Conservation (phyloP, 2,888 invertebrate genomes). For the Leptinotarsa haldemani region DNA sequence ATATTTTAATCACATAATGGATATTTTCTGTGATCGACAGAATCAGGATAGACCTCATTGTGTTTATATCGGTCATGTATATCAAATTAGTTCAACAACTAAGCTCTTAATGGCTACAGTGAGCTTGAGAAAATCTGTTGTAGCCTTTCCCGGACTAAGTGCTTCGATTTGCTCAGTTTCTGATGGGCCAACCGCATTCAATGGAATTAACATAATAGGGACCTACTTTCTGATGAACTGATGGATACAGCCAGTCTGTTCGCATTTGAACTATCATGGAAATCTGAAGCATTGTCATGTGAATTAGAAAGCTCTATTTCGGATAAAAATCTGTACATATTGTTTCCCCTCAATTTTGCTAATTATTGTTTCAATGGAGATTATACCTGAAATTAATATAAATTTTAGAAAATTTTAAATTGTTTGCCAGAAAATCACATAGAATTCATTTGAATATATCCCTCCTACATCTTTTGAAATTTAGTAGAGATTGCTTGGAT, state of each 20-base stretch:
- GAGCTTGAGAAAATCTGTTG: constrained; percentile 1
- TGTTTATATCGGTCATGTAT: background rate
- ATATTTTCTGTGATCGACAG: background rate
- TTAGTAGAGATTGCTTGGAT: no score
- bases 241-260: background rate
- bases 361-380: no score
- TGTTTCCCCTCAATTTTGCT: no score
- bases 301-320: no score
- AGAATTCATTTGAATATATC: no score
- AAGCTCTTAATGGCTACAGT: background rate
- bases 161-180: background rate
- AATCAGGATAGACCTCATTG: background rate
- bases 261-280: background rate
- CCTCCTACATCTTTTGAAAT: no score
- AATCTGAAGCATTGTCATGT: background rate
- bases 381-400: no score
- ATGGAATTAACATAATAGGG: background rate
- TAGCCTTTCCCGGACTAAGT: background rate
- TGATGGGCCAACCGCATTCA: background rate
- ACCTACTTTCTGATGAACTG: background rate
- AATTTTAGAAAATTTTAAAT: no score
- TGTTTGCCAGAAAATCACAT: no score
- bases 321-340: no score
- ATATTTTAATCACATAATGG: no score
- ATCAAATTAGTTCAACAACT: background rate